A percentile compares a stretch with the other conserved stretches of the same genome.
phyloP scores from a whole-genome alignment of 1,140 invertebrate species.

The Formica selysi region DNA sequence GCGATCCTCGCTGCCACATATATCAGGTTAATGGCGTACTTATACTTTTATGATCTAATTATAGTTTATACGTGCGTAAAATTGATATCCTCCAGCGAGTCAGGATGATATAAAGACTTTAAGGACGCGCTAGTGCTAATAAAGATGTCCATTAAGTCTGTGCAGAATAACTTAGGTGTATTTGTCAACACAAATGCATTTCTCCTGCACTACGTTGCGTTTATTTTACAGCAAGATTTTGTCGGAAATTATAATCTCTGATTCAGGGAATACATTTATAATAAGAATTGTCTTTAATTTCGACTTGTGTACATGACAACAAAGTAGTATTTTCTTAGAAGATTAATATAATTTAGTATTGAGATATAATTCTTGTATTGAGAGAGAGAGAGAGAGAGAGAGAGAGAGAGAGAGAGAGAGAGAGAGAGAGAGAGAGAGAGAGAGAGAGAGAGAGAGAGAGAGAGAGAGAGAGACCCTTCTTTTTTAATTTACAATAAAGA shows the following conservation, averaged over 20 bases:
- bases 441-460: too few species aligned
- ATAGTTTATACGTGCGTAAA: not conserved
- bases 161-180: not conserved
- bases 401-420: too few species aligned
- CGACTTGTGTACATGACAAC: too few species aligned
- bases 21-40: not conserved
- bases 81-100: not conserved
- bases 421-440: too few species aligned
- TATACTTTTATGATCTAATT: constrained; percentile 35
- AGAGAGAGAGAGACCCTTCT: too few species aligned
- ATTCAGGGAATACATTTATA: not conserved
- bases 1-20: not conserved
- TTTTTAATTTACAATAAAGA: too few species aligned
- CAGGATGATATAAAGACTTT: constrained; percentile 4
- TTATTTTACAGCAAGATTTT: not conserved
- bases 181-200: not conserved
- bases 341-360: not conserved
- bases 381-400: too few species aligned
- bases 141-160: not conserved
- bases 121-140: not conserved
- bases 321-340: not conserved
- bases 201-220: not conserved
- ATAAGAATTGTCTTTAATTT: too few species aligned
- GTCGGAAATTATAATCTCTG: not conserved
- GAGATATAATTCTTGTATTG: too few species aligned